phyloP scores from a whole-genome alignment of 2,113 vertebrate species.

The Mastomys natalensis region DNA sequence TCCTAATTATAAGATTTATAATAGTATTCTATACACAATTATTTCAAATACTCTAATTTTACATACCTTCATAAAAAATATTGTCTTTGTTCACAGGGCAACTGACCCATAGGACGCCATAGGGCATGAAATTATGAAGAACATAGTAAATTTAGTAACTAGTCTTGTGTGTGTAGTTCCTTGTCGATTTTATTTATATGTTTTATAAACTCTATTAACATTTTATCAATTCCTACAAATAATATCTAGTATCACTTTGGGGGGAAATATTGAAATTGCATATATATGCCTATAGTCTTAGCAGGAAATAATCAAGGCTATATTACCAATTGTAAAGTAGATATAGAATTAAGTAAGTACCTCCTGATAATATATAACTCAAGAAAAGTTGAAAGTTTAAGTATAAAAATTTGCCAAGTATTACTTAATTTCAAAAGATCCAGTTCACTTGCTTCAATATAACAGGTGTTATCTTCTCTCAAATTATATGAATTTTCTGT shows the following conservation, averaged over 20 bases:
- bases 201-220: background rate
- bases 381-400: background rate
- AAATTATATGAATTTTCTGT: background rate
- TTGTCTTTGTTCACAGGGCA: background rate
- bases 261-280: background rate
- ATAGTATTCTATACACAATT: background rate
- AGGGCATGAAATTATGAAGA: background rate
- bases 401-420: background rate
- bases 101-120: background rate
- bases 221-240: background rate
- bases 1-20: background rate
- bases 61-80: background rate
- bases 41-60: background rate
- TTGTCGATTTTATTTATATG: background rate
- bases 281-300: background rate
- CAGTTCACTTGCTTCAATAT: background rate
- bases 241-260: background rate
- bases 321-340: background rate
- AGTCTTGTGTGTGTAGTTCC: background rate
- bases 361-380: background rate
- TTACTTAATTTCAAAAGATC: background rate
- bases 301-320: background rate
- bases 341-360: background rate
- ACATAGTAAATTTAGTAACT: background rate
- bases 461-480: background rate